These are phyloP conservation scores for Dreissena polymorpha DNA, from an alignment of 1,140 invertebrate genomes.

Conservation along the genomic window DNA sequence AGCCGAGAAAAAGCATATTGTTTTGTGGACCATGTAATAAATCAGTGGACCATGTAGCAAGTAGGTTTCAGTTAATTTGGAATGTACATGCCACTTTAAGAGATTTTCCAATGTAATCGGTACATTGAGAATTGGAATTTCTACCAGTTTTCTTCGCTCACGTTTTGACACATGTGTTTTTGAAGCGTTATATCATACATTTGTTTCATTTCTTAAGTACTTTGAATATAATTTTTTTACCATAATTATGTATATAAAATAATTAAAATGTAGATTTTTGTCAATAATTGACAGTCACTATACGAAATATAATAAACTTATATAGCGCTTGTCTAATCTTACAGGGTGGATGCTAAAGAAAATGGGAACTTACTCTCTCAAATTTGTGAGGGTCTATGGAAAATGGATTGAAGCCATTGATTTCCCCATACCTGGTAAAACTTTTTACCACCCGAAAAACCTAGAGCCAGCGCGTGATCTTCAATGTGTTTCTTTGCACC, in stretches of 20 bases:
- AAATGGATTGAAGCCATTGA: constrained; percentile 50
- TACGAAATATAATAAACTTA: neutral
- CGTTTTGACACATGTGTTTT: too few species aligned
- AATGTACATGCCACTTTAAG: neutral
- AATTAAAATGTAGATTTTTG: neutral
- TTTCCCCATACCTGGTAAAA: constrained; percentile 50
- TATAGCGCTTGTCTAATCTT: neutral
- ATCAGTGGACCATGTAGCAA: constrained; percentile 72
- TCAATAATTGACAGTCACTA: neutral
- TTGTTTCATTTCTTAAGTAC: too few species aligned
- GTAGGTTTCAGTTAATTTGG: constrained; percentile 57
- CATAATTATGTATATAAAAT: neutral
- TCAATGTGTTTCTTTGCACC: constrained; percentile 56
- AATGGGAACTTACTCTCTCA: neutral
- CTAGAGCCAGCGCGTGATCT: constrained; percentile 35
- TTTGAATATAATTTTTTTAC: too few species aligned
- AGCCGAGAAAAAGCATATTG: constrained; percentile 48
- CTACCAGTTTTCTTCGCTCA: too few species aligned
- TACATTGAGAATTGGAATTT: too few species aligned
- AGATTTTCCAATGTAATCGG: too few species aligned
- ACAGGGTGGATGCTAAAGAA: constrained; percentile 13
- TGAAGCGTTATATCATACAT: too few species aligned
- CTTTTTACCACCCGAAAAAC: constrained; percentile 27
- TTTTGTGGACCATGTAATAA: constrained; percentile 66
- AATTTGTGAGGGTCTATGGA: constrained; percentile 69